These are phyloP conservation scores for Synanthedon myopaeformis DNA, from an alignment of 2,888 invertebrate species.

Conservation along the genomic window DNA sequence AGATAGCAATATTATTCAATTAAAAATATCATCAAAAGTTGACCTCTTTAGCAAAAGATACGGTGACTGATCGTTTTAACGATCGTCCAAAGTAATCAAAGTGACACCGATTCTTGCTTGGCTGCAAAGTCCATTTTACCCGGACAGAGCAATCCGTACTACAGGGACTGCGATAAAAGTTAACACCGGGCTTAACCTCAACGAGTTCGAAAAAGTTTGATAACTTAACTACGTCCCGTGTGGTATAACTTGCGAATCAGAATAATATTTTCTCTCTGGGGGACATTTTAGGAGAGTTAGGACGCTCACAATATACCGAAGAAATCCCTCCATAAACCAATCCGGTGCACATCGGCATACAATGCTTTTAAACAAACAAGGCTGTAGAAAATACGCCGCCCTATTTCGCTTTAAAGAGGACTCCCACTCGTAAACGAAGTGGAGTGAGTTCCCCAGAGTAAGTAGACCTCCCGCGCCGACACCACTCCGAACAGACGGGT, in stretches of 20 bases:
- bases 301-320: too few species aligned
- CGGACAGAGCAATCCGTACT: background rate
- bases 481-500: background rate
- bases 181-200: background rate
- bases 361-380: conserved; percentile 25
- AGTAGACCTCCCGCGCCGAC: conserved; percentile 10
- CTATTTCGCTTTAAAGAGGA: conserved; percentile 36
- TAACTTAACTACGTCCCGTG: background rate
- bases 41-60: too few species aligned
- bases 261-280: too few species aligned
- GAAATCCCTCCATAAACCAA: too few species aligned
- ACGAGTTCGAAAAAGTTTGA: background rate
- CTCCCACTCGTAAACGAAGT: conserved; percentile 26
- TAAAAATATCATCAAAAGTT: too few species aligned
- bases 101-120: too few species aligned
- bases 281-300: too few species aligned
- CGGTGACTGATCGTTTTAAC: too few species aligned
- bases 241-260: background rate
- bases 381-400: conserved; percentile 25
- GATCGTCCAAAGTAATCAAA: too few species aligned
- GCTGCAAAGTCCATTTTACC: too few species aligned
- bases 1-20: too few species aligned
- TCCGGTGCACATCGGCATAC: background rate
- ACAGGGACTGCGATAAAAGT: background rate
- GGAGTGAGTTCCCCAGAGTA: conserved; percentile 13